phyloP scores from a whole-genome alignment of 2,113 vertebrate species.

The Silurus meridionalis region DNA sequence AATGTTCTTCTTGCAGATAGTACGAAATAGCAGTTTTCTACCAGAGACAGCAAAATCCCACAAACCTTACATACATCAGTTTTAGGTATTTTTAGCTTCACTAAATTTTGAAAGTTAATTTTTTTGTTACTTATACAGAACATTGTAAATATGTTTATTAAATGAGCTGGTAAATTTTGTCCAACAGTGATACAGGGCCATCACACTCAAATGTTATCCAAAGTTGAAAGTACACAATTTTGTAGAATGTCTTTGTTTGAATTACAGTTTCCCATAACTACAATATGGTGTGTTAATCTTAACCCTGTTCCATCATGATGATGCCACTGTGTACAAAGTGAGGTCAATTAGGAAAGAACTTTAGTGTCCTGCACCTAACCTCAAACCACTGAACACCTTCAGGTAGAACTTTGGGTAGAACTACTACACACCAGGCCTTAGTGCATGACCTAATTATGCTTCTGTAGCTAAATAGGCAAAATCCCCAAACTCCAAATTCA shows the following conservation, averaged over 20 bases:
- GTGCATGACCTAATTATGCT: not conserved
- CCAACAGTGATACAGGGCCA: not conserved
- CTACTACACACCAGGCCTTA: not conserved
- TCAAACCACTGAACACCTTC: not conserved
- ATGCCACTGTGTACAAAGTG: not conserved
- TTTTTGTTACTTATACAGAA: not conserved
- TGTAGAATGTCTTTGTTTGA: not conserved
- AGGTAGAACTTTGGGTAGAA: not conserved
- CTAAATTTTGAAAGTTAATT: not conserved
- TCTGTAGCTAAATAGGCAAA: not conserved
- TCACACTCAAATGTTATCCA: not conserved
- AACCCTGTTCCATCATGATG: not conserved
- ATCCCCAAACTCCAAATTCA: not conserved
- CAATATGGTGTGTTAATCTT: not conserved
- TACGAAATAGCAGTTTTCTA: not conserved
- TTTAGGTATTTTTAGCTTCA: not conserved
- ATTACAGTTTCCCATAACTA: not conserved
- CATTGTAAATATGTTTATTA: not conserved
- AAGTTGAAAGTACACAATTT: not conserved
- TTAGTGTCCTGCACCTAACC: not conserved
- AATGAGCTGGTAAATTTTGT: not conserved
- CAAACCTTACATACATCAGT: not conserved
- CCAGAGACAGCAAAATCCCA: not conserved
- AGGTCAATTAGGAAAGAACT: not conserved
- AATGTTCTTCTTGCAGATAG: not conserved